Percentiles rank a stretch among this genome's conserved stretches.
phyloP scores from a whole-genome alignment of 2,113 vertebrate genomes.

The Pipa parva region DNA sequence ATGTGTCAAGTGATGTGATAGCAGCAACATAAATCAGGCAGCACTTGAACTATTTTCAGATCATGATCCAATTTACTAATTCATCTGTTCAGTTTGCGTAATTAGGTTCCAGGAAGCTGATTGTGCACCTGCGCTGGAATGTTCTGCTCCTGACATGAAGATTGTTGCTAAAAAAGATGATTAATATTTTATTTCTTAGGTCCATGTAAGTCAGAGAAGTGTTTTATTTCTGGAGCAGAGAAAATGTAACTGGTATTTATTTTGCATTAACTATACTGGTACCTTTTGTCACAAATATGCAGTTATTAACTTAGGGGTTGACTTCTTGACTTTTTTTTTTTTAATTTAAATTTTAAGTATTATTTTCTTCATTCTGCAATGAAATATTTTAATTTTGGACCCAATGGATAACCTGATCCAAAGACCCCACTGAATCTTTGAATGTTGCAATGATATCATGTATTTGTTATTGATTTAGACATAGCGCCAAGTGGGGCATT shows the following conservation, averaged over 20 bases:
- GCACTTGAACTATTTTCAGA: constrained; percentile 32
- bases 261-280: background rate
- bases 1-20: constrained; percentile 9
- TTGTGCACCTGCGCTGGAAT: constrained; percentile 35
- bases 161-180: constrained; percentile 15
- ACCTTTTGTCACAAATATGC: too few species aligned
- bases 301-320: too few species aligned
- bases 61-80: constrained; percentile 36
- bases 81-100: constrained; percentile 20
- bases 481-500: too few species aligned
- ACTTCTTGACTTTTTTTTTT: too few species aligned
- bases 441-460: too few species aligned
- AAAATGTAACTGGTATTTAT: background rate
- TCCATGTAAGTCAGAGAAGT: background rate
- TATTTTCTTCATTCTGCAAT: too few species aligned
- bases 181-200: constrained; percentile 28
- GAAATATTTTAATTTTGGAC: too few species aligned
- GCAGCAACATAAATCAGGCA: constrained; percentile 9
- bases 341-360: too few species aligned
- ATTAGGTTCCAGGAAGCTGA: constrained; percentile 28
- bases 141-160: constrained; percentile 25
- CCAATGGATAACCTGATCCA: too few species aligned
- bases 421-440: too few species aligned
- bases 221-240: background rate
- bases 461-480: too few species aligned